These are phyloP conservation scores for Vanessa atalanta DNA, from an alignment of 1,140 invertebrate genomes.

Conservation along the genomic window DNA sequence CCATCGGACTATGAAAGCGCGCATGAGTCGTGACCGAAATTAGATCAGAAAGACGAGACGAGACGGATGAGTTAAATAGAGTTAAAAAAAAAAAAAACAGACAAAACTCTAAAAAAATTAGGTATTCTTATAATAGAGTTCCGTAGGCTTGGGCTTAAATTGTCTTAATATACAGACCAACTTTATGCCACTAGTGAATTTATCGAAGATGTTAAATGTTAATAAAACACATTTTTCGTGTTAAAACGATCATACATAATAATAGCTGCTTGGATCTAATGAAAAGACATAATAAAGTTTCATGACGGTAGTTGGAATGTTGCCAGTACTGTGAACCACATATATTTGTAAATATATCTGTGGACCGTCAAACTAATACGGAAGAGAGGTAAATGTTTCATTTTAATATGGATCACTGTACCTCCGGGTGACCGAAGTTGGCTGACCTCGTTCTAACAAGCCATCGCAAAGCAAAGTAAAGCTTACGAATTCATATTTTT, in stretches of 20 bases:
- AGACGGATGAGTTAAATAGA: too few relatives aligned
- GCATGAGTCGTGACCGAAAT: too few relatives aligned
- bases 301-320: neutral
- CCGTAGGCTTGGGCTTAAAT: too few relatives aligned
- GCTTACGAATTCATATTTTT: neutral
- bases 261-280: conserved; percentile 13
- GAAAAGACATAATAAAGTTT: conserved; percentile 5
- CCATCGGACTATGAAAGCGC: too few relatives aligned
- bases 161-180: too few relatives aligned
- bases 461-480: too few relatives aligned
- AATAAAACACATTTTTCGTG: neutral
- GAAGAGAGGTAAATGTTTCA: neutral
- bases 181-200: too few relatives aligned
- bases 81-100: too few relatives aligned
- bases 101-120: too few relatives aligned
- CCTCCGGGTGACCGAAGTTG: neutral
- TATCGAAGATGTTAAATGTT: neutral
- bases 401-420: conserved; percentile 9
- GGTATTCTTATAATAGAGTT: too few relatives aligned
- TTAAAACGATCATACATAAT: neutral
- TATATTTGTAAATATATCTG: neutral
- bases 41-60: too few relatives aligned
- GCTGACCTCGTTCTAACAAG: conserved; percentile 9
- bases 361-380: neutral
- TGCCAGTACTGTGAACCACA: conserved; percentile 11